These are phyloP conservation scores for Malurus splendens DNA, from an alignment of 2,797 vertebrate species.

Conservation along the genomic window DNA sequence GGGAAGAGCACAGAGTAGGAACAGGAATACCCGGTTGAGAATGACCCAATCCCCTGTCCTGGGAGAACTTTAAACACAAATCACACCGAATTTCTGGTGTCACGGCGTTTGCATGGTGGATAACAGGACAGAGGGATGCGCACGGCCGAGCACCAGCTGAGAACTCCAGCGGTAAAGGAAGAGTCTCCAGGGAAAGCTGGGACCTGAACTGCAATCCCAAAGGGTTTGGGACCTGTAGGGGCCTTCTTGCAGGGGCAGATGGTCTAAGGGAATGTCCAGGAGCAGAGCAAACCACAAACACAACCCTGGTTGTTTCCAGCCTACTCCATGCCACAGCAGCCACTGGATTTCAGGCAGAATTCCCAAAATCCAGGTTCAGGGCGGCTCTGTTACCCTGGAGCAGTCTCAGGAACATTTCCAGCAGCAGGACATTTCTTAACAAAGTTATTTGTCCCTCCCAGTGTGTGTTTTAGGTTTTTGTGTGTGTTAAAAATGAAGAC, in stretches of 20 bases:
- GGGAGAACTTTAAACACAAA: too few species aligned
- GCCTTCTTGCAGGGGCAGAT: accelerated
- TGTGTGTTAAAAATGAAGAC: background rate
- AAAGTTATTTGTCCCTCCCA: background rate
- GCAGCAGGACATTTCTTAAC: background rate
- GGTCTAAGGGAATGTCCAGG: accelerated
- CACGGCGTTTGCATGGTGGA: background rate
- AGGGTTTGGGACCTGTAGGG: accelerated
- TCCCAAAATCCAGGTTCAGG: background rate
- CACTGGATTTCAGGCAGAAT: accelerated
- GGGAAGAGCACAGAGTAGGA: too few species aligned
- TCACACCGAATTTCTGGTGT: too few species aligned
- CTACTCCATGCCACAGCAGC: background rate
- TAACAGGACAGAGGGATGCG: accelerated
- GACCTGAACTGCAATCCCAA: background rate
- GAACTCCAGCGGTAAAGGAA: accelerated
- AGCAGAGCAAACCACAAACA: accelerated
- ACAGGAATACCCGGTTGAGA: too few species aligned
- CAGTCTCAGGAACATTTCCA: background rate
- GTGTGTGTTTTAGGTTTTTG: background rate
- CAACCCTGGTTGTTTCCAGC: background rate
- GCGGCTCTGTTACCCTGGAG: background rate
- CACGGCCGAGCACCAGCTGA: background rate
- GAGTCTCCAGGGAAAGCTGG: background rate
- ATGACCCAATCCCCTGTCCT: too few species aligned